Evolutionary conservation across 2,888 invertebrate genomes (phyloP).

Genomic region (Synergus japonicus): DNA sequence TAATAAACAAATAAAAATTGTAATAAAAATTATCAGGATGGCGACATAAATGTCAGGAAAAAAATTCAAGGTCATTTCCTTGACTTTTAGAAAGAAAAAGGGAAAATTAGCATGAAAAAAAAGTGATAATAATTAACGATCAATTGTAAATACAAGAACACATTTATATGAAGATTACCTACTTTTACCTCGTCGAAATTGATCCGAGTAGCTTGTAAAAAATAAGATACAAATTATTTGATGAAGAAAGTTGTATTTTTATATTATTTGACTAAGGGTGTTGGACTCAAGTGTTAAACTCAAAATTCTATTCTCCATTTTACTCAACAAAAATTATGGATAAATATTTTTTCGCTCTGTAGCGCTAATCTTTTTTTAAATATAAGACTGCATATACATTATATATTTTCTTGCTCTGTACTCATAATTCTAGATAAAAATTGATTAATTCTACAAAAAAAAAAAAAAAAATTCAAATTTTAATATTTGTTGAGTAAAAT

Average conservation of each 20-base stretch:
- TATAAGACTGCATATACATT: too few relatives aligned
- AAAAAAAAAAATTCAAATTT: too few relatives aligned
- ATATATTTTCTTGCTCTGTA: too few relatives aligned
- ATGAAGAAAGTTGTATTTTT: not conserved
- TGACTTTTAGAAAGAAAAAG: too few relatives aligned
- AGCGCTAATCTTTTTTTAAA: too few relatives aligned
- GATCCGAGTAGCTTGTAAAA: conserved; percentile 64
- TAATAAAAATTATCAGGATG: not conserved
- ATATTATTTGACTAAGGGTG: not conserved
- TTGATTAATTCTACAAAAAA: too few relatives aligned
- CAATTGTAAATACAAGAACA: not conserved
- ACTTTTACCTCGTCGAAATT: conserved; percentile 61
- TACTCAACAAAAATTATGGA: too few relatives aligned
- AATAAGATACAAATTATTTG: conserved; percentile 46
- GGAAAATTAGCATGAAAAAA: not conserved
- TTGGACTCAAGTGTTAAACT: too few relatives aligned
- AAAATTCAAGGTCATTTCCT: not conserved
- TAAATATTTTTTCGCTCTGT: too few relatives aligned
- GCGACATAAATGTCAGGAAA: not conserved
- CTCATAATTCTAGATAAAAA: too few relatives aligned
- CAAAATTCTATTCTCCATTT: too few relatives aligned
- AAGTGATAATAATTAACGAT: not conserved
- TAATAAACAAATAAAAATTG: not conserved
- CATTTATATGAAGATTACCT: conserved; percentile 2
- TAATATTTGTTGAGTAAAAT: too few relatives aligned